phyloP scores from a whole-genome alignment of 2,797 vertebrate species.

The Lutjanus argentimaculatus region DNA sequence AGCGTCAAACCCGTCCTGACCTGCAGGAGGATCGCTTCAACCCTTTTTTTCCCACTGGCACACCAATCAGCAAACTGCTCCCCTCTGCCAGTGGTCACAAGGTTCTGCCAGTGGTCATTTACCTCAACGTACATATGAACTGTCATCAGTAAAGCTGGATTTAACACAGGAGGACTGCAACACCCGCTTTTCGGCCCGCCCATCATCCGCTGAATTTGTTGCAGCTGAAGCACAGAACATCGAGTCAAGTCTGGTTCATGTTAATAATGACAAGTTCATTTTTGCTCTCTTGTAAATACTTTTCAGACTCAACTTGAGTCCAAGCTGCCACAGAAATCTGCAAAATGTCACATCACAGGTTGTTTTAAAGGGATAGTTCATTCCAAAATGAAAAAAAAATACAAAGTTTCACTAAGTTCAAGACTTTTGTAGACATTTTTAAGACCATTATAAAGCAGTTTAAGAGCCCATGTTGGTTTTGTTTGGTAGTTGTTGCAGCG shows the following conservation, averaged over 20 bases:
- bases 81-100: conserved; percentile 36
- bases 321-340: conserved; percentile 17
- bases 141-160: conserved; percentile 39
- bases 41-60: conserved; percentile 37
- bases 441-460: too few relatives aligned
- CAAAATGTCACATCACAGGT: conserved; percentile 10
- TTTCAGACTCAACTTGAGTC: conserved; percentile 8
- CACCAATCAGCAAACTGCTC: conserved; percentile 40
- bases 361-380: background rate
- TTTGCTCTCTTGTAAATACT: conserved; percentile 36
- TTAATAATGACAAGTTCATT: conserved; percentile 5
- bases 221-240: conserved; percentile 29
- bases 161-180: conserved; percentile 24
- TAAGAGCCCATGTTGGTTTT: too few relatives aligned
- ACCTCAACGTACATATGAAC: conserved; percentile 59
- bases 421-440: too few relatives aligned
- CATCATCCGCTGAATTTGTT: conserved; percentile 20
- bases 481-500: too few relatives aligned
- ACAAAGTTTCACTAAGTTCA: too few relatives aligned
- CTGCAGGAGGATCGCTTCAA: conserved; percentile 54
- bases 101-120: conserved; percentile 51
- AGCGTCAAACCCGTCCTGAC: conserved; percentile 53
- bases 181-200: background rate
- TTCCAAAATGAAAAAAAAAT: too few relatives aligned
- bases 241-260: conserved; percentile 5